phyloP scores from a whole-genome alignment of 1,140 invertebrate genomes.

The Sminthurides bifidus region DNA sequence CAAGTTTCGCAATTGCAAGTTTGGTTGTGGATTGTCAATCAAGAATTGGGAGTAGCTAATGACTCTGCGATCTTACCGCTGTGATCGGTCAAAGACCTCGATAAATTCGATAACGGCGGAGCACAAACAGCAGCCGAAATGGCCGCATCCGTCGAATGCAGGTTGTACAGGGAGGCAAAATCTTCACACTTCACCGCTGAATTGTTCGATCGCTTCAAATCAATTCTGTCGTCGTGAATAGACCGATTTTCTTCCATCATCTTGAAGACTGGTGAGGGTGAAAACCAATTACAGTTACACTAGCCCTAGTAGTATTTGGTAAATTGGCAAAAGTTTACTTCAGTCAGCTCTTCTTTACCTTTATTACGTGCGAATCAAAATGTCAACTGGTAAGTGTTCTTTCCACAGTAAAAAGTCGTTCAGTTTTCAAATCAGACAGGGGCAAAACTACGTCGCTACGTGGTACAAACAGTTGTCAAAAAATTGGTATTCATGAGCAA shows the following conservation, averaged over 20 bases:
- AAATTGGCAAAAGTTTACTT: no score
- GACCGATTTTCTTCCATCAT: constrained; percentile 27
- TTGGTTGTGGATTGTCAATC: background rate
- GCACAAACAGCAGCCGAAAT: constrained; percentile 23
- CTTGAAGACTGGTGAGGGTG: no score
- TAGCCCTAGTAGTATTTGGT: no score
- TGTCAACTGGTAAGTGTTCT: no score
- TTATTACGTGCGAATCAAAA: background rate
- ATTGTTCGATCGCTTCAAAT: constrained; percentile 22
- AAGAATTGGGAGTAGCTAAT: background rate
- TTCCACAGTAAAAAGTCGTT: no score
- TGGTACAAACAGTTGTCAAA: no score
- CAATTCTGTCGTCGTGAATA: constrained; percentile 22
- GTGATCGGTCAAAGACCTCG: constrained; percentile 29
- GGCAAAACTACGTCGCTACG: no score
- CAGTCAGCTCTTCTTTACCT: background rate
- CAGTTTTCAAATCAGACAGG: no score
- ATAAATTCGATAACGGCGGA: constrained; percentile 10
- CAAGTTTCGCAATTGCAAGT: no score
- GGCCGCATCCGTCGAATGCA: constrained; percentile 33
- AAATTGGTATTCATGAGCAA: no score
- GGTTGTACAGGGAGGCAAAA: constrained; percentile 36
- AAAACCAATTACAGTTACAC: no score
- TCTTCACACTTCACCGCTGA: constrained; percentile 32
- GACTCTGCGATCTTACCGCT: constrained; percentile 21